phyloP scores from a whole-genome alignment of 2,797 vertebrate species.

The Cossypha niveicapilla region DNA sequence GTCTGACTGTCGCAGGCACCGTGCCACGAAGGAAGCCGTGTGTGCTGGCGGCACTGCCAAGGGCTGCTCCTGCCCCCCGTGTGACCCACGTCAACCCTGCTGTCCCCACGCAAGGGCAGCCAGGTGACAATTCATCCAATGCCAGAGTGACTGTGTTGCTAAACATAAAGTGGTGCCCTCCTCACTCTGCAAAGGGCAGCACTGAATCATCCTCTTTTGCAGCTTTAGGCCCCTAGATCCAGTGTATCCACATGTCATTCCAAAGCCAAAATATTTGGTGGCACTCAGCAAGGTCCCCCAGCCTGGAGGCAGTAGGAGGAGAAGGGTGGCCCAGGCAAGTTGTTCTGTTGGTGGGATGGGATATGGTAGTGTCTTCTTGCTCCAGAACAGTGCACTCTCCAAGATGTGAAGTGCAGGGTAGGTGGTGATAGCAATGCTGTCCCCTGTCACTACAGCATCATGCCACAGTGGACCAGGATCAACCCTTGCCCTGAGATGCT shows the following conservation, averaged over 20 bases:
- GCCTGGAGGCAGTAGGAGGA: not conserved
- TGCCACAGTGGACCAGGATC: not conserved
- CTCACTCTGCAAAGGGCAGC: not conserved
- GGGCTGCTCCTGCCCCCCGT: not conserved
- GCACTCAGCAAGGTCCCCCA: not conserved
- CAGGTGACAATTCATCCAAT: not conserved
- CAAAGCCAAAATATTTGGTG: not conserved
- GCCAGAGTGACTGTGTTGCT: not conserved
- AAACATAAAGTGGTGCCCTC: not conserved
- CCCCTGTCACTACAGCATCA: fast-evolving
- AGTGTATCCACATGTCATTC: fast-evolving
- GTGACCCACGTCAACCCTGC: not conserved
- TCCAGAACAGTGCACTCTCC: not conserved
- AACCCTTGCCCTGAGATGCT: not conserved
- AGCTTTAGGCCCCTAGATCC: not conserved
- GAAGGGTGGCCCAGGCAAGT: not conserved
- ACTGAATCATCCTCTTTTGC: not conserved
- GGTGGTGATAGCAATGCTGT: not conserved
- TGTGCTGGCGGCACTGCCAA: not conserved
- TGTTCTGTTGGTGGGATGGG: not conserved
- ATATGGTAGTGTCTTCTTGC: fast-evolving
- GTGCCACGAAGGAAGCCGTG: slow-evolving; percentile 16
- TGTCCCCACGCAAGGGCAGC: fast-evolving
- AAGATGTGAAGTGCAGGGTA: fast-evolving
- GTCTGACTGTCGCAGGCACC: not conserved